Evolutionary conservation across 2,797 vertebrate genomes (phyloP).

Genomic region (Sparus aurata): DNA sequence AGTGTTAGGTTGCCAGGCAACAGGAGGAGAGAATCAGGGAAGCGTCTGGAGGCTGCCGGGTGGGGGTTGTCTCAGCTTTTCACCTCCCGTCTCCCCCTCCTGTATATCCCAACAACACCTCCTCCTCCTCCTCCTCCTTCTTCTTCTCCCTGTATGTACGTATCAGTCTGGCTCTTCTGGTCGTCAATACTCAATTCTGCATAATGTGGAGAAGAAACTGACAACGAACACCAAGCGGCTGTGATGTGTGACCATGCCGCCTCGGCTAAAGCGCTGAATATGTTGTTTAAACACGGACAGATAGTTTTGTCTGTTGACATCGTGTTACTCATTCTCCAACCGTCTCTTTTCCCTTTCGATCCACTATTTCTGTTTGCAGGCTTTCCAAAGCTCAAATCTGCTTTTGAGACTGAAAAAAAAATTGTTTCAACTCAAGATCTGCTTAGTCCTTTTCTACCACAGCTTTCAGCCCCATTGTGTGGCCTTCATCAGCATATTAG

Average conservation of each 20-base stretch:
- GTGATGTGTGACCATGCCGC: neutral
- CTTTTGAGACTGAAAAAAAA: neutral
- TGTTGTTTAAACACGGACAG: neutral
- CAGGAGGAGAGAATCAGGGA: constrained; percentile 73
- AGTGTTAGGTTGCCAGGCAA: constrained; percentile 86
- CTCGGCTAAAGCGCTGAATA: neutral
- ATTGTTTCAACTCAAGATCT: neutral
- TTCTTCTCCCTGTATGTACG: neutral
- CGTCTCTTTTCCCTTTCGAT: too few relatives aligned
- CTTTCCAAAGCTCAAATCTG: neutral
- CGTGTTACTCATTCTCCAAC: too few relatives aligned
- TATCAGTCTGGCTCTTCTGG: neutral
- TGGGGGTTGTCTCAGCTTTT: constrained; percentile 55
- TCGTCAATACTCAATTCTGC: neutral
- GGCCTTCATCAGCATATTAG: neutral
- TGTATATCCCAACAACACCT: neutral
- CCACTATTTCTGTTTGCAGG: neutral
- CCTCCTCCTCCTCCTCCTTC: neutral
- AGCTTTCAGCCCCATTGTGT: neutral
- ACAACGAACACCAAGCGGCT: neutral
- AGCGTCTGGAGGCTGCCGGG: constrained; percentile 40
- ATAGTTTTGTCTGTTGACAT: too few relatives aligned
- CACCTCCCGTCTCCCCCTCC: constrained; percentile 26
- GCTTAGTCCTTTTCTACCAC: neutral
- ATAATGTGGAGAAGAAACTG: neutral